phyloP scores from a whole-genome alignment of 2,113 vertebrate genomes.

The Etheostoma cragini region DNA sequence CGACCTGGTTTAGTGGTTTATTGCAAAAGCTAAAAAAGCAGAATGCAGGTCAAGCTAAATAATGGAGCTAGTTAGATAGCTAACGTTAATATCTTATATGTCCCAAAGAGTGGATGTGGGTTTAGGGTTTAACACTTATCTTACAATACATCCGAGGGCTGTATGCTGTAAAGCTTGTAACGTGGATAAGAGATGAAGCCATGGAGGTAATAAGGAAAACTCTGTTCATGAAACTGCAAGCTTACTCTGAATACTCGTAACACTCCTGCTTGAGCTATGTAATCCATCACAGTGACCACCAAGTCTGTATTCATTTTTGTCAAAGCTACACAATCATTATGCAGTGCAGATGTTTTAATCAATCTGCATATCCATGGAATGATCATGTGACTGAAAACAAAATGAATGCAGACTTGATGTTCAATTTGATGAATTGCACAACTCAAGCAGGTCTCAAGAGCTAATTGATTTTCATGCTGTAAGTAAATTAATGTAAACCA shows the following conservation, averaged over 20 bases:
- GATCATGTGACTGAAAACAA: constrained; percentile 20
- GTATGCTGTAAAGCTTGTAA: too few species aligned
- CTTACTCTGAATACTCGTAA: not conserved
- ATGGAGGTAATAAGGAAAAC: too few species aligned
- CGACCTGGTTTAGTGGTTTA: too few species aligned
- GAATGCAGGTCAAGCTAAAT: too few species aligned
- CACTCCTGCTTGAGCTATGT: not conserved
- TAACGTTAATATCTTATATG: too few species aligned
- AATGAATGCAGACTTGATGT: constrained; percentile 13
- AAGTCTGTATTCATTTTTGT: not conserved
- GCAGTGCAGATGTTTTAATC: constrained; percentile 1
- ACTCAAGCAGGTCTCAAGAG: constrained; percentile 8
- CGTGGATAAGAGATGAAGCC: too few species aligned
- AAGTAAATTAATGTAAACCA: not conserved
- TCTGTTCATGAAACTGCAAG: too few species aligned
- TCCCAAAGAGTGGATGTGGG: too few species aligned
- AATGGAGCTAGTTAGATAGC: too few species aligned
- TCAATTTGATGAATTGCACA: constrained; percentile 26
- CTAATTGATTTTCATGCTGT: constrained; percentile 3
- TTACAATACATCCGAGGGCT: too few species aligned
- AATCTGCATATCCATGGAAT: constrained; percentile 10
- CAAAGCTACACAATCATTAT: constrained; percentile 4
- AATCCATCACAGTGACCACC: constrained; percentile 19
- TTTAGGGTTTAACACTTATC: too few species aligned
- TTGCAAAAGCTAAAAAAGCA: too few species aligned